Conservation (phyloP, 2,888 invertebrate genomes). For the Rhyacophila evoluta region DNA sequence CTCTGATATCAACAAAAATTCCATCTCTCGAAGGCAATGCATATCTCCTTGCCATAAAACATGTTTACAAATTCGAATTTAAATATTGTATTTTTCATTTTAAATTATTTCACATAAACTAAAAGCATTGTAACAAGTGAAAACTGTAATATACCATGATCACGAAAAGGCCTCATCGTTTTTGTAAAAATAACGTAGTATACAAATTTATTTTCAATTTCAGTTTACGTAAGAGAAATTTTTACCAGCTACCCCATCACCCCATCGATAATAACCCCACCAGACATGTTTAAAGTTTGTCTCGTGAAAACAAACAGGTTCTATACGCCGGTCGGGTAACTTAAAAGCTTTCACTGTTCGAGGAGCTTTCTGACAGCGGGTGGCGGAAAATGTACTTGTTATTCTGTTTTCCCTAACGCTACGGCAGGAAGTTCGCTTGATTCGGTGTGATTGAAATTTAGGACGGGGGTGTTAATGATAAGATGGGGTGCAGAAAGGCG, state of each 20-base stretch:
- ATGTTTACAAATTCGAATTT: too few species aligned
- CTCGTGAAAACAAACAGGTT: neutral
- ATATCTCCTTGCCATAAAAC: too few species aligned
- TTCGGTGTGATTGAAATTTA: slow-evolving; percentile 20
- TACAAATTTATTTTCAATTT: too few species aligned
- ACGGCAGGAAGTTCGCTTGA: neutral
- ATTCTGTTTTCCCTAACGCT: neutral
- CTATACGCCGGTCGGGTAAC: neutral
- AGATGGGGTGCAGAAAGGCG: slow-evolving; percentile 3
- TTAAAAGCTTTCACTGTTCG: slow-evolving; percentile 4
- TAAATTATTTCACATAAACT: too few species aligned
- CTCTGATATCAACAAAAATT: neutral
- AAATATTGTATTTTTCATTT: too few species aligned
- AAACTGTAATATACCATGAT: too few species aligned
- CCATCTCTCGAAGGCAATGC: neutral
- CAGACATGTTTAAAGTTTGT: slow-evolving; percentile 5
- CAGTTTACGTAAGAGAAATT: too few species aligned
- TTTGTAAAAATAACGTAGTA: too few species aligned
- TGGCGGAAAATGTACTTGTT: slow-evolving; percentile 14
- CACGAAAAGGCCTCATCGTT: too few species aligned
- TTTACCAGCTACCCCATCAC: neutral
- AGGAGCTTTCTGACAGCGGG: neutral
- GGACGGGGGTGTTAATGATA: neutral
- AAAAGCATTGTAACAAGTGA: too few species aligned
- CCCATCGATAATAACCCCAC: neutral